Percentiles rank a stretch among this genome's conserved stretches.
phyloP scores from a whole-genome alignment of 1,140 invertebrate species.

The Atta texana region DNA sequence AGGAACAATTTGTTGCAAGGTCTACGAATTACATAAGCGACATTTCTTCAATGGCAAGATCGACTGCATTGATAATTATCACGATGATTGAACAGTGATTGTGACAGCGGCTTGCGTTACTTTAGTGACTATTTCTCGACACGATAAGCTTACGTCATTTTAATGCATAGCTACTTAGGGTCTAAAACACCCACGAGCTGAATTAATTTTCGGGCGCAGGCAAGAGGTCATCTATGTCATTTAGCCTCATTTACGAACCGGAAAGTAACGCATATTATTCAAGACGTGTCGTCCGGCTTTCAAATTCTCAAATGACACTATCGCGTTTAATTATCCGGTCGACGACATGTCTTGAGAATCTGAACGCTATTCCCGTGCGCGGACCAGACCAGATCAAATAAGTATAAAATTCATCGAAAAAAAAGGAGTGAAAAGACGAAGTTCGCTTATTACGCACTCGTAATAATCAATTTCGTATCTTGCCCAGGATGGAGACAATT shows the following conservation, averaged over 20 bases:
- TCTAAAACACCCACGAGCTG: slow-evolving; percentile 30
- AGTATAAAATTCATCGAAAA: background rate
- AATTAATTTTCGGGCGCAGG: slow-evolving; percentile 36
- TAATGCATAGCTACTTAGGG: slow-evolving; percentile 28
- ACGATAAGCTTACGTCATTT: slow-evolving; percentile 43
- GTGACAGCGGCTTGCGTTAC: background rate
- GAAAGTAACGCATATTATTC: background rate
- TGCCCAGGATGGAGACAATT: background rate
- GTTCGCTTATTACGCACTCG: background rate
- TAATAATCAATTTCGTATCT: background rate
- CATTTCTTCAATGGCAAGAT: slow-evolving; percentile 23
- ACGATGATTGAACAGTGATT: slow-evolving; percentile 21
- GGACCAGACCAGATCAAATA: background rate
- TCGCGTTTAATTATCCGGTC: background rate
- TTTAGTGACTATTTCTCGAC: slow-evolving; percentile 19
- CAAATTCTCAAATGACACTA: background rate
- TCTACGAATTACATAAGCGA: slow-evolving; percentile 60
- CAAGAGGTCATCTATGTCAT: slow-evolving; percentile 25
- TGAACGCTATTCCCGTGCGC: background rate
- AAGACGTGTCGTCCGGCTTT: background rate
- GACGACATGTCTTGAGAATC: background rate
- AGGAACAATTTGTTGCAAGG: slow-evolving; percentile 39
- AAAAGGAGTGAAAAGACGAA: background rate
- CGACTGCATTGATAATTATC: slow-evolving; percentile 17
- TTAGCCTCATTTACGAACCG: slow-evolving; percentile 29